Base-by-base conservation (phyloP, 2,113 vertebrate species). In the Motacilla alba region DNA sequence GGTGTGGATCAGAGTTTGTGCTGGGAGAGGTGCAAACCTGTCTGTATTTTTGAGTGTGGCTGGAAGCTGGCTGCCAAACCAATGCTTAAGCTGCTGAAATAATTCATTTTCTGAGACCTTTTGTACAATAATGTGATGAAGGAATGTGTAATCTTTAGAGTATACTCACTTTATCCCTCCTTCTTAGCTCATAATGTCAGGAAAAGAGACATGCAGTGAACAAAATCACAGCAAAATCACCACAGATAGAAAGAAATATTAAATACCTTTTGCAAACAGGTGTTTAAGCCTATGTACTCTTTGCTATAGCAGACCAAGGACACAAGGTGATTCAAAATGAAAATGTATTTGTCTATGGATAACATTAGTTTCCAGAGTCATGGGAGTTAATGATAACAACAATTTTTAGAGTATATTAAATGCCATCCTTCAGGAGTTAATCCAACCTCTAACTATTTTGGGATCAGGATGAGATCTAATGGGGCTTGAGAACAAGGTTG, bases 401-500 rank as follows among this genome's bases (percentile, higher is more conserved):
- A 90, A 69, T 90, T 92, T 94, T 87, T 70, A 79, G 74, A 90
- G 92, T 81, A 22, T 81, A 96, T 96, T 93, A 96, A 95, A 95
- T 87, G 77, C 53, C 69, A 83, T 86, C 53, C 88, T 92, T 94
- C 83, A 96, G 93, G 73, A 69, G 43, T 95, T 95, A 82, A 96
- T 92, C 92, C 62, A 96, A 39, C 83, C 69, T 81, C 68, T 70
- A 90, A 88, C 90, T 94, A 89, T 92, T 96, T 95, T 94, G 66
- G 83, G 88, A 93, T 90, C 93, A 93, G 83, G 82, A 86, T 75
- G 83, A 90, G 53, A 93, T 72, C 83, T 93, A 91, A 95, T 76
- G 83, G 82, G 68, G 73, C 83, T 94, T 93, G 93, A 92, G 94
- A 94, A 94, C 60, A 93, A 94, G 93, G 93, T 63, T 95, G 93